Base-by-base conservation (phyloP, 30 jellyfish, hydroid and myxozoan genomes). In the Hydra vulgaris region DNA sequence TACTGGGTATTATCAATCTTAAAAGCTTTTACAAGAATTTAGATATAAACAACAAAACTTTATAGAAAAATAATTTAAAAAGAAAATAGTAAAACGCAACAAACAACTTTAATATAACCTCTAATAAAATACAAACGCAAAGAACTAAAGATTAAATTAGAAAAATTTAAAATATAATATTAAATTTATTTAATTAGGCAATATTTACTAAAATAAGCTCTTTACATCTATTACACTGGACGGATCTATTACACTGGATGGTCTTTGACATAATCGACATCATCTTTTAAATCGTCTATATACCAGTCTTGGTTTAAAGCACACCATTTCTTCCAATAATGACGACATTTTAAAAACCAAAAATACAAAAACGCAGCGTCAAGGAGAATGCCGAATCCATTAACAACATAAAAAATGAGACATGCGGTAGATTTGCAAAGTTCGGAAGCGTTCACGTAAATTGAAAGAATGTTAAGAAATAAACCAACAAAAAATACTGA, bases 361-460 rank as follows among this genome's bases (percentile, higher is more conserved):
- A 92, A 92, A 84, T 86, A 92, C 7, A 92, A 89, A 54, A 92
- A 92, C 8, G 98, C 98, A 22, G 96, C 98, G 67, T 87, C 98
- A 23, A 92, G 74, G 5, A 92, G 88, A 40, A 92, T 92, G 19
- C 98, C 98, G 72, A 92, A 92, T 0, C 98, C 98, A 70, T 92
- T 92, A 83, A 92, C 96, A 24, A 92, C 98, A 26, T 92, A 92
- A 56, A 92, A 92, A 23, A 92, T 92, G 21, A 92, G 77, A 86
- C 98, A 92, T 21, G 98, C 98, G 18, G 98, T 92, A 20, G 98
- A 92, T 66, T 92, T 81, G 88, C 98, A 92, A 67, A 84, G 53
- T 69, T 92, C 96, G 1, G 96, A 83, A 16, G 98, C 98, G 71
- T 92, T 92, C 82, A 92, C 96, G 23, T 92, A 88, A 25, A 92